phyloP scores from a whole-genome alignment of 2,888 invertebrate genomes.

The Sthenelais limicola region DNA sequence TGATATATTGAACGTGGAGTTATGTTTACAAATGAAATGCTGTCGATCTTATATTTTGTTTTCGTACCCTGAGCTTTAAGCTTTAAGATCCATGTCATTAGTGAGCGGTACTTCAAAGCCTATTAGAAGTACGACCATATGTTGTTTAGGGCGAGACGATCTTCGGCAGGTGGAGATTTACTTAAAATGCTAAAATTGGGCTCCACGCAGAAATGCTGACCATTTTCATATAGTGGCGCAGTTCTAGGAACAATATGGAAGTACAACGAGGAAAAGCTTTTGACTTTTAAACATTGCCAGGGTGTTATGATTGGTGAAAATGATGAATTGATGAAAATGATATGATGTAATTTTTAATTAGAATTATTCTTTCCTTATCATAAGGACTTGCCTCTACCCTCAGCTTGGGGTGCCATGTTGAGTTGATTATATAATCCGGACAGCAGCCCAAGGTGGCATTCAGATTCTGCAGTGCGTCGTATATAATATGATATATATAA shows the following conservation, averaged over 20 bases:
- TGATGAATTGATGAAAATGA: too few relatives aligned
- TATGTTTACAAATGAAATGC: not conserved
- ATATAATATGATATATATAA: conserved; percentile 21
- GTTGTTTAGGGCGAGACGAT: too few relatives aligned
- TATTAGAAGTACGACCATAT: too few relatives aligned
- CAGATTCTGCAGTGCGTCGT: conserved; percentile 21
- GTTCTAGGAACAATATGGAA: too few relatives aligned
- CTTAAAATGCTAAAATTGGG: too few relatives aligned
- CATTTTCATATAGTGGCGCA: too few relatives aligned
- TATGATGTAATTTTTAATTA: conserved; percentile 16
- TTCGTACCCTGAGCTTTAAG: not conserved
- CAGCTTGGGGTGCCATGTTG: conserved; percentile 34
- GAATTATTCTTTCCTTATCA: not conserved
- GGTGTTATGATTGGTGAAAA: too few relatives aligned
- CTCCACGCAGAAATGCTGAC: too few relatives aligned
- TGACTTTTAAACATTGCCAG: too few relatives aligned
- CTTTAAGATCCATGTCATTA: not conserved
- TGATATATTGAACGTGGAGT: not conserved
- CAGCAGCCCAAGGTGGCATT: conserved; percentile 28
- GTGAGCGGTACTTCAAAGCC: too few relatives aligned
- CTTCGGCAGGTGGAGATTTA: too few relatives aligned
- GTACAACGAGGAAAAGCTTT: too few relatives aligned
- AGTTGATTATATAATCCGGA: conserved; percentile 6
- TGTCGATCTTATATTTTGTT: not conserved
- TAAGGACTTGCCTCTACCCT: conserved; percentile 9